A percentile compares a stretch with the other conserved stretches of the same genome.
Evolutionary conservation across 2,797 vertebrate genomes (phyloP).

Genomic region (Protonibea diacanthus): DNA sequence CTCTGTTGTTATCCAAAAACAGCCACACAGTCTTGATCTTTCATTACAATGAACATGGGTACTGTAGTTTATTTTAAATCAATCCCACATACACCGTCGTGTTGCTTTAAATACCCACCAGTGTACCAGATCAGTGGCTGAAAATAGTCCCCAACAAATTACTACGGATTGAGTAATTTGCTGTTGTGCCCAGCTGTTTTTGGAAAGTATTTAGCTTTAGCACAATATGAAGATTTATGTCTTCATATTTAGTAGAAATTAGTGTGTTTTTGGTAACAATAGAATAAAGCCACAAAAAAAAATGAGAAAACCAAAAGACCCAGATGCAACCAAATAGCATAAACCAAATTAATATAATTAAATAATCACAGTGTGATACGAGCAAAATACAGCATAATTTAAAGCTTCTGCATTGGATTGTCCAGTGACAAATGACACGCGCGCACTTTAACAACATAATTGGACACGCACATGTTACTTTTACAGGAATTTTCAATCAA

Average conservation of each 20-base stretch:
- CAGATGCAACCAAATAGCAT: neutral
- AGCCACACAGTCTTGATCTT: slow-evolving; percentile 1
- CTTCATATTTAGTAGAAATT: neutral
- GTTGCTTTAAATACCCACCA: neutral
- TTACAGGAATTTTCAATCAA: slow-evolving; percentile 11
- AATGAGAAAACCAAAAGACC: neutral
- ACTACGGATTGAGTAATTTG: neutral
- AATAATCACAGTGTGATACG: neutral
- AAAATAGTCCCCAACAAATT: slow-evolving; percentile 6
- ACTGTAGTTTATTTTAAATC: slow-evolving; percentile 13
- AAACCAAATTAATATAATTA: neutral
- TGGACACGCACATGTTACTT: neutral
- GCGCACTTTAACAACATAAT: slow-evolving; percentile 7
- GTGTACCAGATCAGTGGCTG: neutral
- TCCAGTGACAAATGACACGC: neutral
- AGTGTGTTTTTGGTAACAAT: neutral
- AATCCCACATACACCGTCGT: neutral
- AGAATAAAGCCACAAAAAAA: neutral
- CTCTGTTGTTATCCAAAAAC: slow-evolving; percentile 9
- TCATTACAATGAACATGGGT: neutral
- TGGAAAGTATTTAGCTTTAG: neutral
- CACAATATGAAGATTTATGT: neutral
- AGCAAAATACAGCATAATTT: neutral
- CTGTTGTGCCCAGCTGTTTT: neutral
- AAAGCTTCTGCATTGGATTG: neutral